Percentiles rank a stretch among this genome's conserved stretches.
Evolutionary conservation across 2,113 vertebrate species (phyloP).

Genomic region (Lucifuga dentata): DNA sequence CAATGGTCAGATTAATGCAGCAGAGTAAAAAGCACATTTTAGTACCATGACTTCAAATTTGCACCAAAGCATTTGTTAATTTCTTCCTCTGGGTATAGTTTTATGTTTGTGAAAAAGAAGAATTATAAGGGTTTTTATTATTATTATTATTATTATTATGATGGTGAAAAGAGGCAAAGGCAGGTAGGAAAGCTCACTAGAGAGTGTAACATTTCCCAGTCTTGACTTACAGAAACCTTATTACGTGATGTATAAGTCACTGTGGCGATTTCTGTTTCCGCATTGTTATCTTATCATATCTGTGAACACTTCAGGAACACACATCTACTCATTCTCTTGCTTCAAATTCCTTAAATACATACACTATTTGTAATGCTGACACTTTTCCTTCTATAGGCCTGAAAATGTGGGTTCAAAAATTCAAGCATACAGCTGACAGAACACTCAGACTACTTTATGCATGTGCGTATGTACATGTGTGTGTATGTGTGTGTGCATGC

Average conservation of each 20-base stretch:
- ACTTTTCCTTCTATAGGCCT: conserved; percentile 34
- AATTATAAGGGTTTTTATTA: too few relatives aligned
- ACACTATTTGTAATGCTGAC: conserved; percentile 27
- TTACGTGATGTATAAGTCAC: conserved; percentile 22
- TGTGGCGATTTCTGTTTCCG: conserved; percentile 21
- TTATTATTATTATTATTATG: too few relatives aligned
- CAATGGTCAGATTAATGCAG: too few relatives aligned
- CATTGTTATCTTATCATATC: conserved; percentile 26
- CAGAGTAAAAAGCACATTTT: too few relatives aligned
- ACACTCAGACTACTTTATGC: background rate
- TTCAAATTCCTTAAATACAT: conserved; percentile 46
- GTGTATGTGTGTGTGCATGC: conserved; percentile 9
- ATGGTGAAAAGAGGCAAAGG: too few relatives aligned
- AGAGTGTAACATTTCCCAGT: conserved; percentile 9
- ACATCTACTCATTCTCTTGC: background rate
- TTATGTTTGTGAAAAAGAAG: too few relatives aligned
- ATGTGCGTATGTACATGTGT: conserved; percentile 4
- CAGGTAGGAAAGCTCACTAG: too few relatives aligned
- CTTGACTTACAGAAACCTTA: conserved; percentile 32
- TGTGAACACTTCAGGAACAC: conserved; percentile 21
- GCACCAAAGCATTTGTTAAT: too few relatives aligned
- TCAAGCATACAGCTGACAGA: conserved; percentile 9
- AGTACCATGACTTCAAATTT: too few relatives aligned
- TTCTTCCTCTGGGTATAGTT: too few relatives aligned
- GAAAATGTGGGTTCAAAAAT: conserved; percentile 16